Evolutionary conservation across 1,140 invertebrate species (phyloP).

Genomic region (Uloborus diversus): DNA sequence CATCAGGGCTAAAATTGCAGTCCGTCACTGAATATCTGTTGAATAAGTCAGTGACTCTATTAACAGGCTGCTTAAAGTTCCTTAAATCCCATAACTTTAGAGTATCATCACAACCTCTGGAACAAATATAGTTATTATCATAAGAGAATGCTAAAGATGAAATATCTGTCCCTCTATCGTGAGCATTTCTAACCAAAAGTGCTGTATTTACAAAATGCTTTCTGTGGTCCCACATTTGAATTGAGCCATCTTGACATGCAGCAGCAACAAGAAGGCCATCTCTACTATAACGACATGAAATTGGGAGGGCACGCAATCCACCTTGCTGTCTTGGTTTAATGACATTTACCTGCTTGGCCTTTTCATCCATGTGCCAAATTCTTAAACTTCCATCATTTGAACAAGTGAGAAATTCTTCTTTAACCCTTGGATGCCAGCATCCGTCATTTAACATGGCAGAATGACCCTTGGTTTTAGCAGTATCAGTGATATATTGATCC

Average conservation of each 20-base stretch:
- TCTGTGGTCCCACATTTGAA: slow-evolving; percentile 97
- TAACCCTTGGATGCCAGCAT: slow-evolving; percentile 90
- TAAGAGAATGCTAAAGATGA: slow-evolving; percentile 90
- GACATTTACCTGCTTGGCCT: slow-evolving; percentile 80
- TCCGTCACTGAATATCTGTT: slow-evolving; percentile 90
- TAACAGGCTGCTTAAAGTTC: slow-evolving; percentile 81
- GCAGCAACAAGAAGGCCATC: slow-evolving; percentile 90
- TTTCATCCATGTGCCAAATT: slow-evolving; percentile 83
- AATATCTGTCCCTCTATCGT: slow-evolving; percentile 82
- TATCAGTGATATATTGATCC: slow-evolving; percentile 96
- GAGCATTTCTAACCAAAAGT: slow-evolving; percentile 80
- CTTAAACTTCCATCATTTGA: slow-evolving; percentile 91
- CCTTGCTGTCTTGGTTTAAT: slow-evolving; percentile 90
- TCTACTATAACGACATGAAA: slow-evolving; percentile 81
- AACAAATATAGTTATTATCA: slow-evolving; percentile 80
- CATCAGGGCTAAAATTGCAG: slow-evolving; percentile 93
- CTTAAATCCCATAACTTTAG: slow-evolving; percentile 95
- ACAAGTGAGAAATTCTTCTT: slow-evolving; percentile 94
- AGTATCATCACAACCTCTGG: slow-evolving; percentile 86
- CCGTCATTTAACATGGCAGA: slow-evolving; percentile 89
- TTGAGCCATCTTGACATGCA: slow-evolving; percentile 93
- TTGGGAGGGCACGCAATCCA: slow-evolving; percentile 89
- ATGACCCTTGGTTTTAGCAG: slow-evolving; percentile 95
- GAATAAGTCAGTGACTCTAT: slow-evolving; percentile 76
- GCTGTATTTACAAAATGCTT: slow-evolving; percentile 79